A percentile compares a stretch with the other conserved stretches of the same genome.
phyloP scores from a whole-genome alignment of 1,140 invertebrate species.

The Halyomorpha halys region DNA sequence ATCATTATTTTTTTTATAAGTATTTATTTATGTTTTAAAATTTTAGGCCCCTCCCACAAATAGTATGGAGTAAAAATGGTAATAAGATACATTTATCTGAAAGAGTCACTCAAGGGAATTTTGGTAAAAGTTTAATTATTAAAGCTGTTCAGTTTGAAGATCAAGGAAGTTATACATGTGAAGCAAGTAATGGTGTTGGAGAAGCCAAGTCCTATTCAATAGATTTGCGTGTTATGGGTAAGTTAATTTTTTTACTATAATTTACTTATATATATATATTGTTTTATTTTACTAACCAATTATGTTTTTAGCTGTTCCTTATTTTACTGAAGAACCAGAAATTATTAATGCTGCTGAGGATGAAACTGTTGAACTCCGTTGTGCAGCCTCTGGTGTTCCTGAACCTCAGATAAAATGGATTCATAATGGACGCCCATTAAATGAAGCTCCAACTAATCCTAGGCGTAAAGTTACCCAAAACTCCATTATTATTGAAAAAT shows the following conservation, averaged over 20 bases:
- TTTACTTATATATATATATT: neutral
- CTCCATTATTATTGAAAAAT: slow-evolving; percentile 68
- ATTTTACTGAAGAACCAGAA: slow-evolving; percentile 85
- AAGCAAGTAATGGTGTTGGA: slow-evolving; percentile 82
- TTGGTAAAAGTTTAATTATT: slow-evolving; percentile 85
- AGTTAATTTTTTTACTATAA: slow-evolving; percentile 26
- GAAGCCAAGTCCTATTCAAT: slow-evolving; percentile 74
- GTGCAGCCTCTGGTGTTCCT: slow-evolving; percentile 78
- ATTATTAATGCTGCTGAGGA: slow-evolving; percentile 82
- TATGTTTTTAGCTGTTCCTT: slow-evolving; percentile 63
- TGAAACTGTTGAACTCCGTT: slow-evolving; percentile 76
- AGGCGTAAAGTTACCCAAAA: slow-evolving; percentile 54
- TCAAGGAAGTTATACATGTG: slow-evolving; percentile 78
- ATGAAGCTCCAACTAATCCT: slow-evolving; percentile 60
- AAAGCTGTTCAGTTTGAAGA: slow-evolving; percentile 75
- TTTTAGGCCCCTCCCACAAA: slow-evolving; percentile 59
- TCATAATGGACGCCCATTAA: slow-evolving; percentile 84
- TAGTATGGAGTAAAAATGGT: slow-evolving; percentile 76
- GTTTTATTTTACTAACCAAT: slow-evolving; percentile 4
- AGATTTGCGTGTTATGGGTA: slow-evolving; percentile 63
- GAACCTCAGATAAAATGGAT: slow-evolving; percentile 91
- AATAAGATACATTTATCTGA: slow-evolving; percentile 53
- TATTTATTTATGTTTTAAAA: neutral
- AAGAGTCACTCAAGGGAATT: slow-evolving; percentile 71
- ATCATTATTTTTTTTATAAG: too few relatives aligned